Conservation (phyloP, 37 sponge, comb jelly and placozoan species). For the Diacarnus erythraeanus region DNA sequence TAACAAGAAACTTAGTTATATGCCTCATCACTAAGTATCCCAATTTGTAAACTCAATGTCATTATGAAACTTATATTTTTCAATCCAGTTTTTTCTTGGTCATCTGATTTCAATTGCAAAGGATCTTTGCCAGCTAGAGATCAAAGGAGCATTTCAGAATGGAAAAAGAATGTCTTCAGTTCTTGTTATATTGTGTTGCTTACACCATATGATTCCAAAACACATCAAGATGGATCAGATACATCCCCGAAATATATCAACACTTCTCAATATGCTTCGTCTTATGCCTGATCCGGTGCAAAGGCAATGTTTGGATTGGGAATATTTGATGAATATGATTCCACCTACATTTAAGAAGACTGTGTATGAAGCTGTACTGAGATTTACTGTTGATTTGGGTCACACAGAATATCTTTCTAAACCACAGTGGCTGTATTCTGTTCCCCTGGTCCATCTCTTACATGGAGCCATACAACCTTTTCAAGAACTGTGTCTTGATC, state of each 20-base stretch:
- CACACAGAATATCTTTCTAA: background rate
- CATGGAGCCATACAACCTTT: background rate
- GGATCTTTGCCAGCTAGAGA: no score
- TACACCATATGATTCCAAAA: background rate
- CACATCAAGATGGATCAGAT: background rate
- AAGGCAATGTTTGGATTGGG: background rate
- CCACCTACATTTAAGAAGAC: background rate
- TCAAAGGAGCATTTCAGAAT: background rate
- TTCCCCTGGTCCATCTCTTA: background rate
- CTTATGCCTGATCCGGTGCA: background rate
- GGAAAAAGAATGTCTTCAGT: slow-evolving; percentile 19
- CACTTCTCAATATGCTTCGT: background rate
- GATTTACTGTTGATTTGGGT: background rate
- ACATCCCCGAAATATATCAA: background rate
- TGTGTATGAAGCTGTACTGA: background rate
- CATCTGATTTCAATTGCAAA: no score
- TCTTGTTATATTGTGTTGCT: background rate
- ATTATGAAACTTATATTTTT: no score
- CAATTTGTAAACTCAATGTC: no score
- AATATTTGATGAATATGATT: no score
- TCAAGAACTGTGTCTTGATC: background rate
- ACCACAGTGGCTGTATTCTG: background rate
- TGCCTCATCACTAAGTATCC: no score
- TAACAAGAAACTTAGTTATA: no score
- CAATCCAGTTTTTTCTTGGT: no score